Conservation (phyloP, 2,113 vertebrate species). For the Merops nubicus region DNA sequence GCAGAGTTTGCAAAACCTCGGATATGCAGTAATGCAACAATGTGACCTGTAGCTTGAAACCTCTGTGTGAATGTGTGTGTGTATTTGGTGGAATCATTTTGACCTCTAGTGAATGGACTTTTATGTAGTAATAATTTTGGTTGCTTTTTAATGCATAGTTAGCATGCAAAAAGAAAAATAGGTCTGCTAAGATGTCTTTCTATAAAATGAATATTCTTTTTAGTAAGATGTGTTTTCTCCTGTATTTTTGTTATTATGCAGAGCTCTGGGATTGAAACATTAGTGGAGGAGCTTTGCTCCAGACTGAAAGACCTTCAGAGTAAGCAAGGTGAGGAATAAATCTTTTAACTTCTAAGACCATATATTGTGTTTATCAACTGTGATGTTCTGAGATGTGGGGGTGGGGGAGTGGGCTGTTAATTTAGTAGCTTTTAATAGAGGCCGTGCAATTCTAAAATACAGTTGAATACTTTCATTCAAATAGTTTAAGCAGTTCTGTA, state of each 20-base stretch:
- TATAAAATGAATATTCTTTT: neutral
- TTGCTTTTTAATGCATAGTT: neutral
- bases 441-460: neutral
- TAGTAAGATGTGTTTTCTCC: neutral
- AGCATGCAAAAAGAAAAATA: neutral
- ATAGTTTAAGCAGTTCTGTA: neutral
- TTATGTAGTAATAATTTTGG: neutral
- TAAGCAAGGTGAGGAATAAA: slow-evolving; percentile 87
- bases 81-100: neutral
- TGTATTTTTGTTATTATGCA: slow-evolving; percentile 35
- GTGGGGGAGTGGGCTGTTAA: neutral
- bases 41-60: neutral
- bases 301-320: slow-evolving; percentile 97
- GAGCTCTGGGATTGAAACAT: slow-evolving; percentile 97
- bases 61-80: neutral
- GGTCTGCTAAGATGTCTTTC: neutral
- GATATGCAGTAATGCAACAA: neutral
- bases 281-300: slow-evolving; percentile 99
- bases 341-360: neutral
- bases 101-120: neutral
- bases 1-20: neutral
- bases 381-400: neutral
- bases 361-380: neutral
- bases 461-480: neutral
- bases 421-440: neutral